Evolutionary conservation across 2,888 invertebrate species (phyloP).

Genomic region (Myopa testacea): DNA sequence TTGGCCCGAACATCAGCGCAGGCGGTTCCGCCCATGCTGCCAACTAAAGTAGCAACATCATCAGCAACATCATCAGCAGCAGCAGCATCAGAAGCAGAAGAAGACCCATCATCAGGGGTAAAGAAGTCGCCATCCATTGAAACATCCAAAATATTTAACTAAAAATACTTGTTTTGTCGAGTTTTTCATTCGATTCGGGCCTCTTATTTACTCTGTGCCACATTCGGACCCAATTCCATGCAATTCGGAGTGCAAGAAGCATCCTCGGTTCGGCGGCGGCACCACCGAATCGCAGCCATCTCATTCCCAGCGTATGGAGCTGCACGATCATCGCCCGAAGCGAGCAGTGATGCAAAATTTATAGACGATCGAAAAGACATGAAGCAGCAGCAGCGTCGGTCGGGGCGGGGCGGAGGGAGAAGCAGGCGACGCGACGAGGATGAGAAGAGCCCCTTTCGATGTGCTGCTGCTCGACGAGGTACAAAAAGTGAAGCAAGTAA

Average conservation of each 20-base stretch:
- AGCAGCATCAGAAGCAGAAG: too few species aligned
- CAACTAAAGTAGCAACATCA: too few species aligned
- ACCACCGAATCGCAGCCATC: slow-evolving; percentile 8
- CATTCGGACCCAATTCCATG: background rate
- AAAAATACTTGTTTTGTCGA: too few species aligned
- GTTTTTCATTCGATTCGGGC: too few species aligned
- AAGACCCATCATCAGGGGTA: too few species aligned
- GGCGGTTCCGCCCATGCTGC: background rate
- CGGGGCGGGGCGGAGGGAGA: slow-evolving; percentile 27
- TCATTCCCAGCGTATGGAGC: slow-evolving; percentile 18
- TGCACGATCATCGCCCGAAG: slow-evolving; percentile 39
- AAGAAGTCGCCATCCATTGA: too few species aligned
- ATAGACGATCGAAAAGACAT: slow-evolving; percentile 41
- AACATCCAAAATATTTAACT: too few species aligned
- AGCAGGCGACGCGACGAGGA: background rate
- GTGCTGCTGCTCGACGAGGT: slow-evolving; percentile 11
- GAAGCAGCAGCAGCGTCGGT: slow-evolving; percentile 20
- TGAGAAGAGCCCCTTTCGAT: background rate
- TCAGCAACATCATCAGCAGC: too few species aligned
- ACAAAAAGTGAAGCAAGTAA: slow-evolving; percentile 45
- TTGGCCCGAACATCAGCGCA: background rate
- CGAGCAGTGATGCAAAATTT: slow-evolving; percentile 43
- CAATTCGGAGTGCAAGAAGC: too few species aligned
- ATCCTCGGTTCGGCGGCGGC: background rate
- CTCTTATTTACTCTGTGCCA: background rate